A percentile compares a stretch with the other conserved stretches of the same genome.
Evolutionary conservation across 2,888 invertebrate genomes (phyloP).

Genomic region (Camponotus fellah): DNA sequence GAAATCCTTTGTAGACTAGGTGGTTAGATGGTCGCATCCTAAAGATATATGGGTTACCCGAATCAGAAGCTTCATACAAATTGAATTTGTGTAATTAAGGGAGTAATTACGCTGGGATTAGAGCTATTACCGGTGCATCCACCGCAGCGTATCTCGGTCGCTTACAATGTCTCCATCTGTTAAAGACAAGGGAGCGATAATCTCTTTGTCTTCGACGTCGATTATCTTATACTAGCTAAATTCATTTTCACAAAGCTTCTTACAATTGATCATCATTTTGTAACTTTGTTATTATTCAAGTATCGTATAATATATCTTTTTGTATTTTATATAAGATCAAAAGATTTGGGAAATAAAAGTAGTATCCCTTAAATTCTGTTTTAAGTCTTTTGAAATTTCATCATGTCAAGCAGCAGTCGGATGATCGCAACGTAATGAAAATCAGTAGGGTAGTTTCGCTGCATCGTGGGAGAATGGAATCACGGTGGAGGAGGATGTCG

Average conservation of each 20-base stretch:
- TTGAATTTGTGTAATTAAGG: slow-evolving; percentile 84
- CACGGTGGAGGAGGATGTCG: slow-evolving; percentile 53
- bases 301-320: not conserved
- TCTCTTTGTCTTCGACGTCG: slow-evolving; percentile 12
- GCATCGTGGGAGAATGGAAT: not conserved
- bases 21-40: slow-evolving; percentile 66
- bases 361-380: slow-evolving; percentile 11
- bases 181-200: slow-evolving; percentile 48
- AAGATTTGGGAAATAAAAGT: not conserved
- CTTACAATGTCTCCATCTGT: slow-evolving; percentile 60
- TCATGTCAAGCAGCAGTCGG: not conserved
- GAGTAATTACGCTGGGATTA: slow-evolving; percentile 84
- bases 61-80: slow-evolving; percentile 81
- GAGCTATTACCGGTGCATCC: slow-evolving; percentile 79
- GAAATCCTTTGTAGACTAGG: slow-evolving; percentile 73
- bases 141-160: slow-evolving; percentile 48
- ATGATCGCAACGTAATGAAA: slow-evolving; percentile 40
- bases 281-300: not conserved
- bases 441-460: slow-evolving; percentile 31
- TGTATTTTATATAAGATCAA: not conserved
- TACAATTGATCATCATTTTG: not conserved
- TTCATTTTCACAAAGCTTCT: not conserved
- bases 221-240: not conserved
- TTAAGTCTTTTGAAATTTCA: slow-evolving; percentile 43
- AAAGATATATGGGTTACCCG: slow-evolving; percentile 80